Percentiles rank a stretch among this genome's conserved stretches.
Conservation (phyloP, 2,888 invertebrate genomes). For the Laspeyria flexula region DNA sequence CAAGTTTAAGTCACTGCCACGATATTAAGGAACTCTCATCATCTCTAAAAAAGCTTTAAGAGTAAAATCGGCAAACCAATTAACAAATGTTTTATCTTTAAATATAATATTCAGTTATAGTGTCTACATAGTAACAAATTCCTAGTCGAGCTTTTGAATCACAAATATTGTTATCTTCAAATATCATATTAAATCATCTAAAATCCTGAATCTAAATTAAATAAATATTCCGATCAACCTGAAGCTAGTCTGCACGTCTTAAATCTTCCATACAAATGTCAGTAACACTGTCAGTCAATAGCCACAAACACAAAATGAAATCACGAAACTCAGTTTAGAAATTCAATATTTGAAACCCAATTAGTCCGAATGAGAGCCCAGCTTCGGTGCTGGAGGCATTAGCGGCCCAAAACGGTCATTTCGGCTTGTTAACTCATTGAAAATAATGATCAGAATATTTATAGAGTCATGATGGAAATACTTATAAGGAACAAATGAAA, state of each 20-base stretch:
- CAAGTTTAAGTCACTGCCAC: too few species aligned
- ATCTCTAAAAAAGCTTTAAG: too few species aligned
- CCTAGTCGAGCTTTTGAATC: too few species aligned
- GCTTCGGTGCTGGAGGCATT: not conserved
- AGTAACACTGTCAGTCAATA: slow-evolving; percentile 4
- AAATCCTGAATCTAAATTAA: too few species aligned
- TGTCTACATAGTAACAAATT: too few species aligned
- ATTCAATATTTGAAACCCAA: slow-evolving; percentile 20
- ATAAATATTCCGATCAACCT: too few species aligned
- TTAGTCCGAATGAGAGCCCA: slow-evolving; percentile 10
- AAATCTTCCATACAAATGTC: slow-evolving; percentile 6
- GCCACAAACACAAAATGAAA: slow-evolving; percentile 17
- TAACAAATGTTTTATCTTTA: too few species aligned
- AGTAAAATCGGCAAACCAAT: too few species aligned
- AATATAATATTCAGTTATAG: too few species aligned
- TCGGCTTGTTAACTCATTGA: not conserved
- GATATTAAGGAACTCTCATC: too few species aligned
- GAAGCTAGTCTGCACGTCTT: not conserved
- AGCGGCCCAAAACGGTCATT: slow-evolving; percentile 5
- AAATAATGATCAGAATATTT: slow-evolving; percentile 8
- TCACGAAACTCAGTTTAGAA: slow-evolving; percentile 10
- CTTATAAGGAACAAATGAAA: not conserved
- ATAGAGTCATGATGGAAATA: not conserved
- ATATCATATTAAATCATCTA: too few species aligned
- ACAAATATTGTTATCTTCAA: too few species aligned